Evolutionary conservation across 2,888 invertebrate species (phyloP).

Genomic region (Caenorhabditis panamensis): DNA sequence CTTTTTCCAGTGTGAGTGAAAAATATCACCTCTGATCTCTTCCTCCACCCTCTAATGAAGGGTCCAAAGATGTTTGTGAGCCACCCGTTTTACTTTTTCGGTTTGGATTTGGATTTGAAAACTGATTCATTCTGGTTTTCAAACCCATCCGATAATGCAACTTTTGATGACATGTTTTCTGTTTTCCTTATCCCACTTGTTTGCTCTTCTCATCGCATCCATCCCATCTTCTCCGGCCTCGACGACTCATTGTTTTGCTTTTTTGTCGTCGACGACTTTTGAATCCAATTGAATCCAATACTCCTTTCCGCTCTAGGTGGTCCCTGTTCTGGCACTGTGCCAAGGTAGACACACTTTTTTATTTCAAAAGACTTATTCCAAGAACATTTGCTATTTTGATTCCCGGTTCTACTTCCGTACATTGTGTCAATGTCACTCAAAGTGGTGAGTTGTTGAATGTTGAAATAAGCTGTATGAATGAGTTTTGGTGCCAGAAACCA

Average conservation of each 20-base stretch:
- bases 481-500: conserved; percentile 14
- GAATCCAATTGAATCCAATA: conserved; percentile 13
- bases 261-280: conserved; percentile 26
- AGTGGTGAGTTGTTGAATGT: not conserved
- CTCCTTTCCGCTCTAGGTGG: not conserved
- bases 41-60: conserved; percentile 1
- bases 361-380: conserved; percentile 5
- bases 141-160: conserved; percentile 13
- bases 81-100: not conserved
- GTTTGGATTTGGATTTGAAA: not conserved
- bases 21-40: not conserved
- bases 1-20: not conserved
- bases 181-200: conserved; percentile 14
- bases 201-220: conserved; percentile 19
- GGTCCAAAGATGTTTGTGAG: not conserved
- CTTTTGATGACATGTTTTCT: conserved; percentile 38
- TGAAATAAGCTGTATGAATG: not conserved
- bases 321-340: conserved; percentile 3
- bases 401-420: conserved; percentile 20
- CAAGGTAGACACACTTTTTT: conserved; percentile 15
- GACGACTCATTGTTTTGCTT: conserved; percentile 50
- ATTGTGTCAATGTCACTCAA: conserved; percentile 37
- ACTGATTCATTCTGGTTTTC: not conserved
- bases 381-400: conserved; percentile 6
- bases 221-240: conserved; percentile 11